Evolutionary conservation across 2,888 invertebrate species (phyloP), one percentile per base, ranked within the genome.

Genomic region (Parochlus steinenii): DNA sequence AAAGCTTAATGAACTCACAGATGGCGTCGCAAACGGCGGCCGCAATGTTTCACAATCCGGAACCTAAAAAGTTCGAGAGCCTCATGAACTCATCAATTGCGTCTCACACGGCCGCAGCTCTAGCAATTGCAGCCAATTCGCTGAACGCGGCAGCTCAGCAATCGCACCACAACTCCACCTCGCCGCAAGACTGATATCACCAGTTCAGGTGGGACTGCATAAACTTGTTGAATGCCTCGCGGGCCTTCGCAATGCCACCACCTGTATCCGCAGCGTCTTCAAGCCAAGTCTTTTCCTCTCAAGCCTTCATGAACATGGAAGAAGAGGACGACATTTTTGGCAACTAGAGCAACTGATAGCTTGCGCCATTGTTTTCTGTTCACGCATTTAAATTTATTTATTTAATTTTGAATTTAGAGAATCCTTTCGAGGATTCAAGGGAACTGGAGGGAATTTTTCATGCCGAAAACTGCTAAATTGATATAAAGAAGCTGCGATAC

Each of bases 1-100:
- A 81, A 60, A 69, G 72, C 61, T 64, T 69, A 46, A 65, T 70
- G 61, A 64, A 68, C 45, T 64, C 66, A 50, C 63, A 67, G 43
- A 62, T 67, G 49, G 63, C 62, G 46, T 54, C 67, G 43, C 61
- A 63, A 52, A 64, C 62, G 41, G 63, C 68, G 12, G 53, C 58
- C 36, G 26, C 31, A 31, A 34, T 33, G 25, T 18, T 25, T 28
- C 35, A 43, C 42, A 44, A 43, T 41, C 42, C 45, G 44, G 44
- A 41, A 43, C 44, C 43, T 41, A 44, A 44, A 41, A 42, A 44
- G 44, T 44, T 45, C 44, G 33, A 41, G 28, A 30, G 38, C 37
- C 33, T 23, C n/a, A n/a, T n/a, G n/a, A n/a, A n/a, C n/a, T n/a
- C n/a, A n/a, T n/a, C 58, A 10, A 53, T 54, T 43, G 54, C 54